phyloP scores from a whole-genome alignment of 2,113 vertebrate genomes.

The Apistogramma diplotaenia region DNA sequence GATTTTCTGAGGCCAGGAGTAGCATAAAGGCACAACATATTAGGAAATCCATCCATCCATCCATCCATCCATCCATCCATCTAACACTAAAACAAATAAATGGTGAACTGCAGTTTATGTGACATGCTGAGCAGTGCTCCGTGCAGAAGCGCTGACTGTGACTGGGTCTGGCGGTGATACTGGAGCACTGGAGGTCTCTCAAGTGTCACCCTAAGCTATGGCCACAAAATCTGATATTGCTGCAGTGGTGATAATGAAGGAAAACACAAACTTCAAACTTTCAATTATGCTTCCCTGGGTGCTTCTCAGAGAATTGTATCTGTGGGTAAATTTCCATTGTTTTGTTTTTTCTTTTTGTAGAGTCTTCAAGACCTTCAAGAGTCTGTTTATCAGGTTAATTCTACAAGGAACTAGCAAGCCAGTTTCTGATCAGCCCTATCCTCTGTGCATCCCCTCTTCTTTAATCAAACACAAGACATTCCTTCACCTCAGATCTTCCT shows the following conservation, averaged over 20 bases:
- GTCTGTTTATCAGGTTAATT: conserved; percentile 34
- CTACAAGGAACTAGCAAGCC: background rate
- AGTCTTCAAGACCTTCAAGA: conserved; percentile 12
- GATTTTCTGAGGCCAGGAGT: background rate
- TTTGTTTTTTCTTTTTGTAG: background rate
- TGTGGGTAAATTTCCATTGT: conserved; percentile 1
- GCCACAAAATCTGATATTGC: conserved; percentile 72
- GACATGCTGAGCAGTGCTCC: conserved; percentile 49
- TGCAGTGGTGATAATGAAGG: conserved; percentile 58
- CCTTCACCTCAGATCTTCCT: conserved; percentile 44
- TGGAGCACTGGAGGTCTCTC: conserved; percentile 61
- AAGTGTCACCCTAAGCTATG: conserved; percentile 59
- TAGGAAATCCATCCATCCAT: background rate
- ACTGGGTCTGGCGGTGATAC: conserved; percentile 48
- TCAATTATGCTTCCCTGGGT: conserved; percentile 51
- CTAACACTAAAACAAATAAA: conserved; percentile 8
- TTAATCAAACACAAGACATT: conserved; percentile 49
- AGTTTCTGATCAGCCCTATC: conserved; percentile 30
- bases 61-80: background rate
- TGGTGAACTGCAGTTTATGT: conserved; percentile 41
- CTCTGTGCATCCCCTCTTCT: conserved; percentile 11
- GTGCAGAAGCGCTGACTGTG: conserved; percentile 65
- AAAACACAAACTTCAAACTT: conserved; percentile 52
- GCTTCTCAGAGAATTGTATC: background rate
- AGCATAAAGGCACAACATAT: background rate